Percentiles rank a stretch among this genome's conserved stretches.
phyloP scores from a whole-genome alignment of 2,797 vertebrate genomes.

The Tamandua tetradactyla region DNA sequence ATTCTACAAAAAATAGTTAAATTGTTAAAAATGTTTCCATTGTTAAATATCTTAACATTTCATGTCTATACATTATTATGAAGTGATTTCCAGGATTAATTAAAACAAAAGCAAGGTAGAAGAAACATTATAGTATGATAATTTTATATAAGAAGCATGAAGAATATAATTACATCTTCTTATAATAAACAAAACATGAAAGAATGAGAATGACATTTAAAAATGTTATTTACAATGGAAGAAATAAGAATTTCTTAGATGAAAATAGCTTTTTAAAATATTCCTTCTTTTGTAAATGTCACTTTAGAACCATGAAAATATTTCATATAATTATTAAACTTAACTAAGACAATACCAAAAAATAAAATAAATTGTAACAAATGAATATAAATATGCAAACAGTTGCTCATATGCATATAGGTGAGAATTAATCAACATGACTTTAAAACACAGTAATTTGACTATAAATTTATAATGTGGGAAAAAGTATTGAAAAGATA shows the following conservation, averaged over 20 bases:
- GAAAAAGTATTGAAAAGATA: neutral
- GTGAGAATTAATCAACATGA: neutral
- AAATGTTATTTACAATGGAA: neutral
- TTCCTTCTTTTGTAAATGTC: neutral
- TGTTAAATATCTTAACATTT: neutral
- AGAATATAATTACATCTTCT: neutral
- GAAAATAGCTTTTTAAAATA: neutral
- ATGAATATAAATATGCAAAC: neutral
- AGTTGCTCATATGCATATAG: neutral
- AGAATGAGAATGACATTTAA: neutral
- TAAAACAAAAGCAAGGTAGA: neutral
- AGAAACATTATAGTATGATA: no score
- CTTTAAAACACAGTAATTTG: no score
- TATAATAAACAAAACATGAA: neutral
- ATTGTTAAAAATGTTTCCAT: neutral
- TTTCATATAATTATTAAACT: neutral
- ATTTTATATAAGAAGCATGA: neutral
- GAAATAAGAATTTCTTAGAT: neutral
- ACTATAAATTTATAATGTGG: neutral
- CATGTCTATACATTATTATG: no score
- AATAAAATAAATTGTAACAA: neutral
- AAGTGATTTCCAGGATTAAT: neutral
- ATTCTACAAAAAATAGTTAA: neutral
- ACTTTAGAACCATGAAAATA: neutral
- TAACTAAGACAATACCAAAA: neutral